A percentile compares a stretch with the other conserved stretches of the same genome.
Conservation (phyloP, 2,797 vertebrate species). For the Chromis chromis region DNA sequence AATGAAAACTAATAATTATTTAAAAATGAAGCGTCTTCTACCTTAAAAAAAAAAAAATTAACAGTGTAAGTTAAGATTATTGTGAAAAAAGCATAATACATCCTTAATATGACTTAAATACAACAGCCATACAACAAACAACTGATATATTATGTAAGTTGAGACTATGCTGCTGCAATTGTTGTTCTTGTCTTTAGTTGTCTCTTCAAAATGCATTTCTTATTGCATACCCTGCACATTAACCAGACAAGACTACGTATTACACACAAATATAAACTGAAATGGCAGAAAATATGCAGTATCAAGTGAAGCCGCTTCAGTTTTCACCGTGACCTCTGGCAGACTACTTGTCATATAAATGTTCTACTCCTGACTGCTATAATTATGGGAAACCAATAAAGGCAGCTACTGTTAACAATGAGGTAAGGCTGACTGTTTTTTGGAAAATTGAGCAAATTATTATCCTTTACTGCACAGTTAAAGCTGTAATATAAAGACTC, state of each 20-base stretch:
- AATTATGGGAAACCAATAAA: conserved; percentile 35
- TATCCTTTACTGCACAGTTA: not conserved
- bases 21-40: too few relatives aligned
- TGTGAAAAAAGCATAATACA: too few relatives aligned
- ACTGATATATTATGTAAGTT: not conserved
- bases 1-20: not conserved
- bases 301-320: not conserved
- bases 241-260: not conserved
- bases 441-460: not conserved
- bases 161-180: not conserved
- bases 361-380: conserved; percentile 12
- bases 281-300: not conserved
- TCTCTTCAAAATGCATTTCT: not conserved
- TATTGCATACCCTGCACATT: not conserved
- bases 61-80: too few relatives aligned
- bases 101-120: not conserved
- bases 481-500: not conserved
- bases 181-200: not conserved
- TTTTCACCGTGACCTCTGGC: conserved; percentile 9
- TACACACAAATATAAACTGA: not conserved
- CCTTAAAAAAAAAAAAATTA: too few relatives aligned
- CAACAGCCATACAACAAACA: not conserved
- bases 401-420: conserved; percentile 7
- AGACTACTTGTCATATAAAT: conserved; percentile 1
- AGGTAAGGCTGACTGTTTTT: conserved; percentile 14